phyloP scores from a whole-genome alignment of 2,113 vertebrate genomes.

The Heliornis fulica region DNA sequence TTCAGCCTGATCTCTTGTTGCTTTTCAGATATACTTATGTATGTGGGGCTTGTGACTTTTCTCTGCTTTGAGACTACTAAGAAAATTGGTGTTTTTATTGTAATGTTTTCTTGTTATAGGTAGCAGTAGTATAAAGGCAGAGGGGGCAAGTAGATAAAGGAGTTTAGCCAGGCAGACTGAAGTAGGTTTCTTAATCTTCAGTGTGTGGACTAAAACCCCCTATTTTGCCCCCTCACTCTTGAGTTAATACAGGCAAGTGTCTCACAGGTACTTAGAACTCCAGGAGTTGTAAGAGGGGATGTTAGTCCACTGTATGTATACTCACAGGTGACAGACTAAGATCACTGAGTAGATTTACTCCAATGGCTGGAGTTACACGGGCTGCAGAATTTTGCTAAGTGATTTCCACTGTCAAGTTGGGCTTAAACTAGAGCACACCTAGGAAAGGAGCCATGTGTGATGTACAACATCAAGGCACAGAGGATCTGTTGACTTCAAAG shows the following conservation, averaged over 20 bases:
- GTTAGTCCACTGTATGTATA: not conserved
- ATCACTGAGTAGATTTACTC: not conserved
- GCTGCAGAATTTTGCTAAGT: not conserved
- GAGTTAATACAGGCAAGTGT: not conserved
- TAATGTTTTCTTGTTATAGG: not conserved
- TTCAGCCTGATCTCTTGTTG: not conserved
- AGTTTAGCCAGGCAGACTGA: not conserved
- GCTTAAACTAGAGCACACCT: not conserved
- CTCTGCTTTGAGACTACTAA: not conserved
- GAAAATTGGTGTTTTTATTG: accelerated
- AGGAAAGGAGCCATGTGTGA: not conserved
- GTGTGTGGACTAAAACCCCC: not conserved
- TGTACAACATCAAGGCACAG: not conserved
- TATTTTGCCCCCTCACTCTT: not conserved
- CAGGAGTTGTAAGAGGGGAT: not conserved
- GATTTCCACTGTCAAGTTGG: not conserved
- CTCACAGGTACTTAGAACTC: not conserved
- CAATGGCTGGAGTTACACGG: not conserved
- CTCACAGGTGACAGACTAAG: not conserved
- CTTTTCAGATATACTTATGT: not conserved
- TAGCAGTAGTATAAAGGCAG: not conserved
- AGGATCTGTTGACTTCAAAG: not conserved
- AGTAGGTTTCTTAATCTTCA: not conserved
- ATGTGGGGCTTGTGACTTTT: not conserved
- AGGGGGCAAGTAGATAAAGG: not conserved